Evolutionary conservation across 1,140 invertebrate genomes (phyloP).

Genomic region (Rhysida immarginata): DNA sequence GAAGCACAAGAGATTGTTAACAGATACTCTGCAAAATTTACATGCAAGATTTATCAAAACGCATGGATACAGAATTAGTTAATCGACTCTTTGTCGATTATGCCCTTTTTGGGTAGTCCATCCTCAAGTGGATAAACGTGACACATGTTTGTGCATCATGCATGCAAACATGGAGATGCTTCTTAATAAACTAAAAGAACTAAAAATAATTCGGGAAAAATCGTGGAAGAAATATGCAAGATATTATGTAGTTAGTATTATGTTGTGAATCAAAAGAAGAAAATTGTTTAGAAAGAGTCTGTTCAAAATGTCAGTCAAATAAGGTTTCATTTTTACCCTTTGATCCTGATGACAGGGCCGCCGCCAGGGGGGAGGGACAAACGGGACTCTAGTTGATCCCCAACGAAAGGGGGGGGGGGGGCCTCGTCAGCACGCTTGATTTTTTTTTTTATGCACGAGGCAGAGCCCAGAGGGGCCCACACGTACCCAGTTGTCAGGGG

Average conservation of each 20-base stretch:
- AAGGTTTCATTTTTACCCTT: background rate
- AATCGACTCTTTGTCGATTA: background rate
- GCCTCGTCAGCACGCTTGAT: too few species aligned
- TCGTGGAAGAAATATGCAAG: background rate
- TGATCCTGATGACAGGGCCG: too few species aligned
- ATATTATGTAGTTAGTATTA: too few species aligned
- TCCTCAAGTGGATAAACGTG: too few species aligned
- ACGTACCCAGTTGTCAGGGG: too few species aligned
- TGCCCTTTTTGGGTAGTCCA: background rate
- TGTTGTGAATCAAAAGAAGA: background rate
- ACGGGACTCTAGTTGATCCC: too few species aligned
- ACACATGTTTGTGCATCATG: background rate
- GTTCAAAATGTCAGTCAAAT: background rate
- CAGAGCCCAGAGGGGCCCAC: too few species aligned
- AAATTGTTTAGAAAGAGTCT: background rate
- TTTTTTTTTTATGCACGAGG: too few species aligned
- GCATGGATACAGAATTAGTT: background rate
- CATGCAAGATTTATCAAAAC: background rate
- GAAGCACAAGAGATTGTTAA: background rate
- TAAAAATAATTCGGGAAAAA: background rate
- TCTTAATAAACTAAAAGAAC: constrained; percentile 20
- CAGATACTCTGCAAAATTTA: background rate
- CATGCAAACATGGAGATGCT: background rate
- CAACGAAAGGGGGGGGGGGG: too few species aligned
- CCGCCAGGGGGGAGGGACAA: too few species aligned